phyloP scores from a whole-genome alignment of 2,113 vertebrate genomes.

The Alethe castanea region DNA sequence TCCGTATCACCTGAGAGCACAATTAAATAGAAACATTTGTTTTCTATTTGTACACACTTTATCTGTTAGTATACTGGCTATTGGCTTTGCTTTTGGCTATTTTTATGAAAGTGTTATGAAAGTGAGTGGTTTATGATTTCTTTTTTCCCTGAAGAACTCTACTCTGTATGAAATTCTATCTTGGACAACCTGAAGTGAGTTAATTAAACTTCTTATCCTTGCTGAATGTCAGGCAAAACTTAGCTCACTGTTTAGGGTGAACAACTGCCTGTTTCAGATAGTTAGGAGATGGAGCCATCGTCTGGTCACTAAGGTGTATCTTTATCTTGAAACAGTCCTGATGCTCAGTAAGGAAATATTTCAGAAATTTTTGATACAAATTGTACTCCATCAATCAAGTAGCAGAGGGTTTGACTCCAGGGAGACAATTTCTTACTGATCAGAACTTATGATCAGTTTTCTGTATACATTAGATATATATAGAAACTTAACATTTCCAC shows the following conservation, averaged over 20 bases:
- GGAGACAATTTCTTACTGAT: background rate
- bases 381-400: background rate
- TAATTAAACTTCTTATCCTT: background rate
- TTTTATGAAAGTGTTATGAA: background rate
- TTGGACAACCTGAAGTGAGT: background rate
- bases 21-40: background rate
- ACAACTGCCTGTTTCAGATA: background rate
- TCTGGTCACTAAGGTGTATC: background rate
- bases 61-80: background rate
- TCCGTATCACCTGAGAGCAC: slow-evolving; percentile 64
- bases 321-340: background rate
- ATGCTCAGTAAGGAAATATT: background rate
- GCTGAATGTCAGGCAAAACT: background rate
- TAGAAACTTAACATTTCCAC: background rate
- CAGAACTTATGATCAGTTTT: background rate
- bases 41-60: background rate
- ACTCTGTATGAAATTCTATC: background rate
- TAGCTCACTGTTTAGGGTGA: background rate
- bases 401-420: background rate
- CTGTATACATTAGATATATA: background rate
- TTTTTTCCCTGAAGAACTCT: background rate
- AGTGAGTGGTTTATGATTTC: background rate
- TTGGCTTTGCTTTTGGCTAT: background rate
- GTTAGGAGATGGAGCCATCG: background rate
- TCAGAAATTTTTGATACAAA: background rate